These are phyloP conservation scores for Tragelaphus imberbis DNA, from an alignment of 2,113 vertebrate genomes.

Conservation along the genomic window DNA sequence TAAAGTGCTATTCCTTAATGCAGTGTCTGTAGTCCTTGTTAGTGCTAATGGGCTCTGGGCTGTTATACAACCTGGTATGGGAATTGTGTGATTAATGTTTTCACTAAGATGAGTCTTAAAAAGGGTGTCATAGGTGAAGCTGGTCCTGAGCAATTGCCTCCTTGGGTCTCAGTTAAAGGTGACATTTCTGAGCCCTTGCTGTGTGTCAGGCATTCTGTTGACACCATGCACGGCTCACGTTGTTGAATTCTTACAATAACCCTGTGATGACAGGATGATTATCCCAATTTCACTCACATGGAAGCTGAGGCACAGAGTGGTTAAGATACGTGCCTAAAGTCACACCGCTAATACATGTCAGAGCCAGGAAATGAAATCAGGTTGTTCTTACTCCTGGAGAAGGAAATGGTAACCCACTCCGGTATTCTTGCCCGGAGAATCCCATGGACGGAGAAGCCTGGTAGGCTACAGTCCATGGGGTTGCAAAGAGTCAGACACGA, in stretches of 20 bases:
- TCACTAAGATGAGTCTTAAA: not conserved
- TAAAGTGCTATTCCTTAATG: not conserved
- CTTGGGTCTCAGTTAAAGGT: not conserved
- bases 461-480: no score
- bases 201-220: not conserved
- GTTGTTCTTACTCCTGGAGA: not conserved
- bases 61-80: not conserved
- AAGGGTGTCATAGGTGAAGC: not conserved
- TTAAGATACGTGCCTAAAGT: not conserved
- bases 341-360: not conserved
- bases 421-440: no score
- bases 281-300: not conserved
- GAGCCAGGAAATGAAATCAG: not conserved
- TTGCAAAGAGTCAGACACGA: no score
- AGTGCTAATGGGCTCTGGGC: not conserved
- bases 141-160: not conserved
- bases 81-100: not conserved
- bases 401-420: no score
- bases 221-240: not conserved
- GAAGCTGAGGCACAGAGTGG: not conserved
- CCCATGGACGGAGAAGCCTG: no score
- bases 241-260: not conserved
- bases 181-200: not conserved
- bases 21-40: not conserved
- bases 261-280: not conserved